Percentiles rank a stretch among this genome's conserved stretches.
Evolutionary conservation across 2,888 invertebrate species (phyloP).

Genomic region (Darwinula stevensoni): DNA sequence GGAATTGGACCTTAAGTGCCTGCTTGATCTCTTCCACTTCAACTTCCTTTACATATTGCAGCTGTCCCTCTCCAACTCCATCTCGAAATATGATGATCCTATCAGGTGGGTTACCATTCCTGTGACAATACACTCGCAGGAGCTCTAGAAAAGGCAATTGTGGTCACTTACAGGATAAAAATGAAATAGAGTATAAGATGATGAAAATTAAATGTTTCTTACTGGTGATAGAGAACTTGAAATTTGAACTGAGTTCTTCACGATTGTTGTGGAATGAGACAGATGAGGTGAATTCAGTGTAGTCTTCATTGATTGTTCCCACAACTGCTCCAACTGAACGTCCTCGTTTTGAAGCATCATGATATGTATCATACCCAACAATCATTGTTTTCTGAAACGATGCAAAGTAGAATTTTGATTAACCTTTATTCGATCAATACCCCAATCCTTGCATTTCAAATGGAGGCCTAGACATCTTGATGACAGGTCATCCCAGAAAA

Average conservation of each 20-base stretch:
- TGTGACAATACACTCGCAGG: too few relatives aligned
- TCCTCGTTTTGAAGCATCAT: constrained; percentile 30
- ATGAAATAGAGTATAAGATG: too few relatives aligned
- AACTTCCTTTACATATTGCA: constrained; percentile 38
- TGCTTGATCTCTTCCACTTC: constrained; percentile 28
- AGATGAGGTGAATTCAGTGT: constrained; percentile 37
- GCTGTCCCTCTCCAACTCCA: constrained; percentile 77
- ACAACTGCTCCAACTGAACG: constrained; percentile 39
- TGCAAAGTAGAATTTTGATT: too few relatives aligned
- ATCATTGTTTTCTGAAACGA: constrained; percentile 18
- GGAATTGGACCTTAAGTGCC: too few relatives aligned
- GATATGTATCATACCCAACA: constrained; percentile 40
- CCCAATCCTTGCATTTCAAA: too few relatives aligned
- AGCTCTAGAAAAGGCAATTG: too few relatives aligned
- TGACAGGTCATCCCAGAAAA: too few relatives aligned
- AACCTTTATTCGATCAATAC: too few relatives aligned
- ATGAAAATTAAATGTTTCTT: too few relatives aligned
- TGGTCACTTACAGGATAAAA: too few relatives aligned
- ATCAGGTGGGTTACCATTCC: too few relatives aligned
- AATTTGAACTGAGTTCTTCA: constrained; percentile 41
- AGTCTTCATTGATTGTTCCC: constrained; percentile 26
- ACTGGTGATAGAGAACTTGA: background rate
- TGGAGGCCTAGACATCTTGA: too few relatives aligned
- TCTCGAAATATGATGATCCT: constrained; percentile 60
- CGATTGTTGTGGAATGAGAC: constrained; percentile 39